These are phyloP conservation scores for Peromyscus leucopus DNA, from an alignment of 2,113 vertebrate species.

Conservation along the genomic window DNA sequence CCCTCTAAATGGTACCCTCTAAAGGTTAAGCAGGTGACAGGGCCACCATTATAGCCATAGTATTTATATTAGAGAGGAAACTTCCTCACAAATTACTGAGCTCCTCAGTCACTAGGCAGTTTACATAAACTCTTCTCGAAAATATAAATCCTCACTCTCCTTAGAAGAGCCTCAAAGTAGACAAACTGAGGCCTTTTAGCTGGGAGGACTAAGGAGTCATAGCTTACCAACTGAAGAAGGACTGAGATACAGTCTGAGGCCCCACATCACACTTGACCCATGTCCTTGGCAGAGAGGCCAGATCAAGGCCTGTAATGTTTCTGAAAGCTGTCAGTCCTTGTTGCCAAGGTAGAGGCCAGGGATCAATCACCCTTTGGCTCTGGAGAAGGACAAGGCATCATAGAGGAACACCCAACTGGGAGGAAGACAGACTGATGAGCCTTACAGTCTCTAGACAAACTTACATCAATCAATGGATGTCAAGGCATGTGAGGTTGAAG, in stretches of 20 bases:
- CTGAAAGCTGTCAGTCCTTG: not conserved
- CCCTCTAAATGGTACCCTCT: not conserved
- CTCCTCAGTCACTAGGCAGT: rapidly evolving
- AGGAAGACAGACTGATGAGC: not conserved
- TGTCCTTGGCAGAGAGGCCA: not conserved
- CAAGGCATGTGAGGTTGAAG: not conserved
- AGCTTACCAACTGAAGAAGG: not conserved
- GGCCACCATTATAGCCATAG: not conserved
- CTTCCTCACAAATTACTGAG: not conserved
- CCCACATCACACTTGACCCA: not conserved
- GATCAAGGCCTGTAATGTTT: not conserved
- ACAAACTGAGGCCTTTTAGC: not conserved
- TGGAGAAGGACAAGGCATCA: not conserved
- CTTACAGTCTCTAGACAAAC: not conserved
- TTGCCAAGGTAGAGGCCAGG: conserved; percentile 3
- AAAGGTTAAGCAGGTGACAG: not conserved
- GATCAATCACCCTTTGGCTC: not conserved
- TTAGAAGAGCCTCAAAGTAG: not conserved
- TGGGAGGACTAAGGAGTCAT: not conserved
- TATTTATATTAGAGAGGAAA: not conserved
- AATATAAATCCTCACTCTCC: not conserved
- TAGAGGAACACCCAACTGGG: not conserved
- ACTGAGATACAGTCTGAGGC: rapidly evolving
- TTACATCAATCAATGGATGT: not conserved
- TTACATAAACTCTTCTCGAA: not conserved